Evolutionary conservation across 2,797 vertebrate species (phyloP).

Genomic region (Taenioides sp.): DNA sequence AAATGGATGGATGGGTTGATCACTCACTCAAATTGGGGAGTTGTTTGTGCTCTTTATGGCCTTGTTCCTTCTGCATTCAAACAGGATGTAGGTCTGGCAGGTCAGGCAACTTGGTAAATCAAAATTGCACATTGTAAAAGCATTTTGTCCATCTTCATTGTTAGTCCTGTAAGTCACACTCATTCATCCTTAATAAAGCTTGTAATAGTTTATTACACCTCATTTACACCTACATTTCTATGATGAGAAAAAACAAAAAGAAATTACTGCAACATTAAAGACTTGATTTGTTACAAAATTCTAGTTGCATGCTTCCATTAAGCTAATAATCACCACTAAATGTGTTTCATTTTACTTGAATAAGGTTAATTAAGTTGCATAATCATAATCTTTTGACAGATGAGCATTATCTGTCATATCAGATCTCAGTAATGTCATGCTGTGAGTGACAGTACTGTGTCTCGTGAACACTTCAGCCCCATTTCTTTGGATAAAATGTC

Average conservation of each 20-base stretch:
- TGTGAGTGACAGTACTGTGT: conserved; percentile 8
- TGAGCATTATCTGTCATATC: not conserved
- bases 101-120: not conserved
- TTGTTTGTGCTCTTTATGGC: too few relatives aligned
- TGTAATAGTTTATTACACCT: too few relatives aligned
- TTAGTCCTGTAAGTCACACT: too few relatives aligned
- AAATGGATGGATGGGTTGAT: too few relatives aligned
- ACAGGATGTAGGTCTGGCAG: too few relatives aligned
- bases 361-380: conserved; percentile 4
- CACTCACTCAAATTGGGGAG: too few relatives aligned
- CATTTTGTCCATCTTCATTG: too few relatives aligned
- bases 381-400: not conserved
- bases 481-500: conserved; percentile 25
- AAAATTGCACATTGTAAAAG: not conserved
- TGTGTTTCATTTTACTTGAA: conserved; percentile 3
- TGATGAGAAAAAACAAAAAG: not conserved
- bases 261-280: not conserved
- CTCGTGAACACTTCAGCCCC: conserved; percentile 11
- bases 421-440: not conserved
- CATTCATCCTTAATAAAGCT: too few relatives aligned
- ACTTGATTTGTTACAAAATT: not conserved
- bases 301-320: not conserved
- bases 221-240: too few relatives aligned
- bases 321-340: not conserved
- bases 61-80: too few relatives aligned